Conservation (phyloP, 2,888 invertebrate genomes). For the Ariolimax columbianus region DNA sequence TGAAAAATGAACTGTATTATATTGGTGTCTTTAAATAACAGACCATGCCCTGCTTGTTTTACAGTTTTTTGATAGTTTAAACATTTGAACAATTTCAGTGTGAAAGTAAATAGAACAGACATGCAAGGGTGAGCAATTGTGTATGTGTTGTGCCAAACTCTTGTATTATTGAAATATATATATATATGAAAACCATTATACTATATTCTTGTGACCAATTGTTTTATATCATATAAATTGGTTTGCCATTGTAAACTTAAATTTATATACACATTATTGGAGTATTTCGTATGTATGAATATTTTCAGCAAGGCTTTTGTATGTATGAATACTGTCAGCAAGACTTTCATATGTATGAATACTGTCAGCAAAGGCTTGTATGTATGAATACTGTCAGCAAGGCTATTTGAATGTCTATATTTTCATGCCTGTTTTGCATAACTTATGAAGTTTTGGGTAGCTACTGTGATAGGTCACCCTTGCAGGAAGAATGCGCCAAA, state of each 20-base stretch:
- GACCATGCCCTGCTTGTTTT: neutral
- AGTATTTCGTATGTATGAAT: neutral
- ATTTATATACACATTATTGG: neutral
- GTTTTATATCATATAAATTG: neutral
- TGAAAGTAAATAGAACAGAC: neutral
- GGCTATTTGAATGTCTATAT: too few species aligned
- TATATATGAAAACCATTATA: neutral
- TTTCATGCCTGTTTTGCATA: too few species aligned
- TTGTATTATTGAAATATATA: neutral
- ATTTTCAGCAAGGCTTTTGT: neutral
- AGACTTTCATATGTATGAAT: neutral
- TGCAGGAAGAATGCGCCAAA: too few species aligned
- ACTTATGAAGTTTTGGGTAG: too few species aligned
- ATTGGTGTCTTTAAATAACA: neutral
- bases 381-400: too few species aligned
- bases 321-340: neutral
- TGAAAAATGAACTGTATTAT: neutral
- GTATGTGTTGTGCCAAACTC: neutral
- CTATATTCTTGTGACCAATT: constrained; percentile 3
- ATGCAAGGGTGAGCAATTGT: neutral
- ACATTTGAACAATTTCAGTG: neutral
- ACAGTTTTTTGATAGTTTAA: neutral
- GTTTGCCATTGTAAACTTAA: constrained; percentile 7
- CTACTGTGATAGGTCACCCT: too few species aligned
- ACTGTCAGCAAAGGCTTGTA: neutral